phyloP scores from a whole-genome alignment of 2,797 vertebrate species.

The Anniella stebbinsi region DNA sequence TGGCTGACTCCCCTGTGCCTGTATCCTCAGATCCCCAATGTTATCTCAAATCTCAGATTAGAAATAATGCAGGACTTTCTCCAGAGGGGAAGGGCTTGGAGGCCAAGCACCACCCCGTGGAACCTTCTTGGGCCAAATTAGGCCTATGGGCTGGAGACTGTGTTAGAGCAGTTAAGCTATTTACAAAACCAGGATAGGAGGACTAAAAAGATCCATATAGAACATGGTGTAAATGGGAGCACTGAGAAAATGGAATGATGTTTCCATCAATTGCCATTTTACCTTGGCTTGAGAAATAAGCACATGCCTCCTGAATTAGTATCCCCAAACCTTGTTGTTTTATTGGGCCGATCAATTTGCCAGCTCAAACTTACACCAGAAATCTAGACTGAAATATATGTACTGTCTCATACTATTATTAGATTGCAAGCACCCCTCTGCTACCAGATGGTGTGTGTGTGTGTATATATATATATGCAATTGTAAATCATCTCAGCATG shows the following conservation, averaged over 20 bases:
- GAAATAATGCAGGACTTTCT: too few relatives aligned
- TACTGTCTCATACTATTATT: slow-evolving; percentile 44
- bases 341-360: neutral
- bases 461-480: slow-evolving; percentile 54
- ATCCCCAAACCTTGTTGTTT: neutral
- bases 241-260: slow-evolving; percentile 31
- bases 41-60: too few relatives aligned
- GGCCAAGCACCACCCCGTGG: too few relatives aligned
- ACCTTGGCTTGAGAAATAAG: neutral
- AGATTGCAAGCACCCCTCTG: slow-evolving; percentile 48
- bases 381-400: neutral
- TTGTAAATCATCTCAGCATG: slow-evolving; percentile 61
- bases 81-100: too few relatives aligned
- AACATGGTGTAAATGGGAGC: neutral
- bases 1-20: too few relatives aligned
- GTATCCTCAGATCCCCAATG: too few relatives aligned
- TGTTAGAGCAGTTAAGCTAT: neutral
- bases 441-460: slow-evolving; percentile 63
- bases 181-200: neutral
- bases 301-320: neutral
- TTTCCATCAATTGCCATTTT: neutral
- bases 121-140: too few relatives aligned
- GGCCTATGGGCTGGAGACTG: too few relatives aligned
- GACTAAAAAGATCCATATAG: neutral
- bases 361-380: neutral